Conservation (phyloP, 2,888 invertebrate genomes). For the Plemyria rubiginata region DNA sequence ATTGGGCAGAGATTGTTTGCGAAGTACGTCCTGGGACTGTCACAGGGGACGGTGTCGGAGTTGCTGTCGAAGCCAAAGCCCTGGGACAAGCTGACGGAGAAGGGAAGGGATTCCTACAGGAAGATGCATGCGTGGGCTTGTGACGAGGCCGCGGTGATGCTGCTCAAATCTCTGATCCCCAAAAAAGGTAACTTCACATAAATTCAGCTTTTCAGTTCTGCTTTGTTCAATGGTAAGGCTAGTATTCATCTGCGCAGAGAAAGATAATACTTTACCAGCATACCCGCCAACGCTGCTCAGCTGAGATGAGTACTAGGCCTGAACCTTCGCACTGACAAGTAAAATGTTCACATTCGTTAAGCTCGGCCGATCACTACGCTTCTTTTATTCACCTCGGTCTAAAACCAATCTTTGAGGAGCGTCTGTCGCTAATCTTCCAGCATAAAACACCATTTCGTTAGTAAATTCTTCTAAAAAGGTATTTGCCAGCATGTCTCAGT, state of each 20-base stretch:
- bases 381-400: not conserved
- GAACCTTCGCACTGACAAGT: not conserved
- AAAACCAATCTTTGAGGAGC: not conserved
- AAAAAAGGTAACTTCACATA: slow-evolving; percentile 93
- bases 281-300: not conserved
- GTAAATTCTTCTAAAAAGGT: slow-evolving; percentile 17
- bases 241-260: not conserved
- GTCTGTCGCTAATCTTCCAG: slow-evolving; percentile 9
- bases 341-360: not conserved
- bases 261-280: not conserved
- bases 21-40: slow-evolving; percentile 98
- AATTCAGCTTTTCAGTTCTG: slow-evolving; percentile 45
- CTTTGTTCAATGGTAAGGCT: slow-evolving; percentile 34
- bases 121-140: slow-evolving; percentile 99
- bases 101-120: slow-evolving; percentile 99
- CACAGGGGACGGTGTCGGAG: slow-evolving; percentile 99
- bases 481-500: slow-evolving; percentile 35
- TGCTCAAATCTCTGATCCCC: slow-evolving; percentile 98
- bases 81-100: slow-evolving; percentile 99
- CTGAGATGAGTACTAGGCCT: not conserved
- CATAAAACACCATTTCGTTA: slow-evolving; percentile 19
- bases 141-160: slow-evolving; percentile 98
- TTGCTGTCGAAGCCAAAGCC: slow-evolving; percentile 99
- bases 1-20: slow-evolving; percentile 99
- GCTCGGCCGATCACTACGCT: not conserved